These are phyloP conservation scores for Prolemur simus DNA, from an alignment of 2,113 vertebrate species.

Conservation along the genomic window DNA sequence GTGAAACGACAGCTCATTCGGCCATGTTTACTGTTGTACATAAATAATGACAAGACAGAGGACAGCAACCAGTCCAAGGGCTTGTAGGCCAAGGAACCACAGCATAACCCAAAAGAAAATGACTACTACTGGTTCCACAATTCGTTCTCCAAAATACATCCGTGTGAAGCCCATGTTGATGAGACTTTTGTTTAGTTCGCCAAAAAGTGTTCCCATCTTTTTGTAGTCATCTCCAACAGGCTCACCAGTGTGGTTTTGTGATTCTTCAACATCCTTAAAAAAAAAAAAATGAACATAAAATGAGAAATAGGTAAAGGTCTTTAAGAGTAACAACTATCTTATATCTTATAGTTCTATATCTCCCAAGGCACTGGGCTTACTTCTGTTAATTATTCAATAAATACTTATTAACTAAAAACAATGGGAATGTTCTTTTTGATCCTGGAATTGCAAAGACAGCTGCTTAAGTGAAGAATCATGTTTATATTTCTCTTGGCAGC, in stretches of 20 bases:
- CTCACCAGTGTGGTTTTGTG: slow-evolving; percentile 72
- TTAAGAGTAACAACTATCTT: not conserved
- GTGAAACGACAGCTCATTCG: not conserved
- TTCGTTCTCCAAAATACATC: slow-evolving; percentile 96
- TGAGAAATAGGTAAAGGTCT: not conserved
- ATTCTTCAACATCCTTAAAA: slow-evolving; percentile 79
- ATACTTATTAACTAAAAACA: not conserved
- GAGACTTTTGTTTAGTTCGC: slow-evolving; percentile 96
- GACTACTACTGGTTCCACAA: slow-evolving; percentile 95
- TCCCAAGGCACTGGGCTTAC: not conserved
- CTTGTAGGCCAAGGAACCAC: slow-evolving; percentile 97
- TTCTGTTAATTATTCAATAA: slow-evolving; percentile 7
- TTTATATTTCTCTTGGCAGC: not conserved
- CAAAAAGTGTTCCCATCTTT: slow-evolving; percentile 96
- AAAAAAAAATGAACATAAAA: slow-evolving; percentile 59
- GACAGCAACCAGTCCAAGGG: slow-evolving; percentile 94
- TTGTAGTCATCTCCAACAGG: slow-evolving; percentile 91
- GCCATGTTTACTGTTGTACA: slow-evolving; percentile 90
- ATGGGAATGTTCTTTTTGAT: not conserved
- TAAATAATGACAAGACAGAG: slow-evolving; percentile 98
- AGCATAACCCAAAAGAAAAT: slow-evolving; percentile 96
- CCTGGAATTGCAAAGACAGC: not conserved
- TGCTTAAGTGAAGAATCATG: not conserved
- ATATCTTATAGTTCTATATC: not conserved
- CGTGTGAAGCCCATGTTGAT: slow-evolving; percentile 92